Conservation (phyloP, 2,888 invertebrate species). For the Trissoscelio sp. region DNA sequence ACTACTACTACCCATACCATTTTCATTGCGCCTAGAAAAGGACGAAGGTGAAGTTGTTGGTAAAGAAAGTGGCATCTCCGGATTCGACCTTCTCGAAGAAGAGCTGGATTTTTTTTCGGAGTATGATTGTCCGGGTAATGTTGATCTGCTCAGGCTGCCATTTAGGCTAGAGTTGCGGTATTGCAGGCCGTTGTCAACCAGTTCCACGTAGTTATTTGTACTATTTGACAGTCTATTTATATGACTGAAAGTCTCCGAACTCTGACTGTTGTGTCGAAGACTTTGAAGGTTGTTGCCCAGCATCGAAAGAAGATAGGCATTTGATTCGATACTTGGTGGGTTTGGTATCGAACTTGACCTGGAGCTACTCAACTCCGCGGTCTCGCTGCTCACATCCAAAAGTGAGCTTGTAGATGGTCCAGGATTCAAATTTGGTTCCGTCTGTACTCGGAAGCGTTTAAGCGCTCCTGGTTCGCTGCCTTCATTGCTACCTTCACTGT, state of each 20-base stretch:
- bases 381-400: slow-evolving; percentile 3
- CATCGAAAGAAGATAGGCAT: slow-evolving; percentile 67
- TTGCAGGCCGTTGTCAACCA: slow-evolving; percentile 80
- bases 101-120: slow-evolving; percentile 5
- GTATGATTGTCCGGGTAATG: slow-evolving; percentile 69
- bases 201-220: slow-evolving; percentile 72
- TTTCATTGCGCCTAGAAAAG: slow-evolving; percentile 24
- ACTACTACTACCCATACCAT: not conserved
- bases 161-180: slow-evolving; percentile 70
- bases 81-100: slow-evolving; percentile 16
- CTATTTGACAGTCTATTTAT: slow-evolving; percentile 23
- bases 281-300: slow-evolving; percentile 69
- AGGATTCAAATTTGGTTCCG: slow-evolving; percentile 28
- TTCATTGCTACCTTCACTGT: slow-evolving; percentile 71
- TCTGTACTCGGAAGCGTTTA: slow-evolving; percentile 17
- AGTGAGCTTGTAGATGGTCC: slow-evolving; percentile 35
- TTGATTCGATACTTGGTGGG: slow-evolving; percentile 73
- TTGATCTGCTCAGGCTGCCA: slow-evolving; percentile 74
- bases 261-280: slow-evolving; percentile 63
- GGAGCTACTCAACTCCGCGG: slow-evolving; percentile 9
- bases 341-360: slow-evolving; percentile 21
- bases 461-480: slow-evolving; percentile 74
- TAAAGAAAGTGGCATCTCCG: slow-evolving; percentile 34
- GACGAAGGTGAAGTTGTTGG: slow-evolving; percentile 6
- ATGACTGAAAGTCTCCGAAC: not conserved